Base-by-base conservation (phyloP, 2,888 invertebrate species). In the Tetragonula carbonaria region DNA sequence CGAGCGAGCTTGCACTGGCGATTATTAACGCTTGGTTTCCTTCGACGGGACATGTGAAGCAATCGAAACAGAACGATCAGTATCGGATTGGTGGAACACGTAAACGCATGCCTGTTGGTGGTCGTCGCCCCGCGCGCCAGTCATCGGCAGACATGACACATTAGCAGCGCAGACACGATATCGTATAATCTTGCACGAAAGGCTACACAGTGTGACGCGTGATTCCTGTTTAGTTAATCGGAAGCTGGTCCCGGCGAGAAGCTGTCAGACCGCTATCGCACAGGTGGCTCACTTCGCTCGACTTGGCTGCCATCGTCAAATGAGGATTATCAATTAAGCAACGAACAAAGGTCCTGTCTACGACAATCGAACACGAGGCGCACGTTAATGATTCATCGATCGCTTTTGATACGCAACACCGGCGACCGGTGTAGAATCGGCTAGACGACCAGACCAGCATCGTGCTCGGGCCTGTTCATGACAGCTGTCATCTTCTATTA, bases 341-440 rank as follows among this genome's bases (percentile, higher is more conserved):
- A 84, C 81, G 83, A 80, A 89, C 89, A 86, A 89, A 89, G 88
- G 83, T 85, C 84, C 75, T 82, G 89, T 80, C 86, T 74, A 63
- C 78, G 84, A 80, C 89, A 81, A 82, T 85, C 80, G 80, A 82
- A 84, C 88, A 77, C 73, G 78, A 85, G 86, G 71, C 57, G 74
- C 71, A 65, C 83, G 83, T 89, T 89, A 89, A 89, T 87, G 90
- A 88, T 89, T 91, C 91, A 91, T 90, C 89, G 91, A 88, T 89
- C 91, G 91, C 75, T 80, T 71, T 80, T 71, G 86, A 83, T 85
- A 85, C 84, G 75, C 78, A 81, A 73, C 78, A 59, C 76, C 78
- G 75, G 66, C 70, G 63, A 53, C 51, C 50, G 83, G 70, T 83
- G 73, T 51, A 79, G 76, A 85, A 79, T 81, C 74, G 79, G 73